Conservation (phyloP, 2,113 vertebrate genomes). For the Psophia crepitans region DNA sequence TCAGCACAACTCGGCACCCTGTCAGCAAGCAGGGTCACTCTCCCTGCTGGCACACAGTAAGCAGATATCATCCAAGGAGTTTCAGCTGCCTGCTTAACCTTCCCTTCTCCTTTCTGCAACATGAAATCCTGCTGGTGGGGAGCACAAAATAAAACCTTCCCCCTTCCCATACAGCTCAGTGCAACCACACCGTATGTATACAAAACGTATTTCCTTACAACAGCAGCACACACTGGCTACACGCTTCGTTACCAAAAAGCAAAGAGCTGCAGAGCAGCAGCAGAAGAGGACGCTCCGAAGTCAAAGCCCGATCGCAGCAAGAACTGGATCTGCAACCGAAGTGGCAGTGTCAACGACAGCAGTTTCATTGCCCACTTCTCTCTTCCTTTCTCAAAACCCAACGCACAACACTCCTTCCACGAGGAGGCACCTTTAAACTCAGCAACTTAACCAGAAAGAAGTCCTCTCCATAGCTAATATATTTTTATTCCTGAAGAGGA, state of each 20-base stretch:
- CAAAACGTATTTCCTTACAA: not conserved
- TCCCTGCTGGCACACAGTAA: not conserved
- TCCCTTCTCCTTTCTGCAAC: not conserved
- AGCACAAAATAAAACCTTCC: not conserved
- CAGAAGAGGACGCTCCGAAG: not conserved
- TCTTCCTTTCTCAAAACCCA: not conserved
- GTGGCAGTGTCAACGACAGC: fast-evolving
- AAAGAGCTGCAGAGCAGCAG: not conserved
- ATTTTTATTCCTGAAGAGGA: not conserved
- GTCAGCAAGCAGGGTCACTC: not conserved
- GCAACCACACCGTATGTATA: fast-evolving
- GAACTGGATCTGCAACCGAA: not conserved
- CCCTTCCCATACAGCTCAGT: not conserved
- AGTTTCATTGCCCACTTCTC: not conserved
- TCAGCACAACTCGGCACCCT: not conserved
- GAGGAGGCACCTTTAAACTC: not conserved
- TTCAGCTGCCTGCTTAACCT: not conserved
- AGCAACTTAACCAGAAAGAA: not conserved
- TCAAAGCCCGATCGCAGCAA: not conserved
- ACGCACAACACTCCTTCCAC: not conserved
- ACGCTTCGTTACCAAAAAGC: not conserved
- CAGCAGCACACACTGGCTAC: not conserved
- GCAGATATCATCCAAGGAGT: not conserved
- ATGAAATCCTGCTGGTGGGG: not conserved
- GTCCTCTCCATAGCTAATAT: not conserved